A percentile compares a stretch with the other conserved stretches of the same genome.
phyloP scores from a whole-genome alignment of 1,140 invertebrate genomes.

The Subanguina moxae region DNA sequence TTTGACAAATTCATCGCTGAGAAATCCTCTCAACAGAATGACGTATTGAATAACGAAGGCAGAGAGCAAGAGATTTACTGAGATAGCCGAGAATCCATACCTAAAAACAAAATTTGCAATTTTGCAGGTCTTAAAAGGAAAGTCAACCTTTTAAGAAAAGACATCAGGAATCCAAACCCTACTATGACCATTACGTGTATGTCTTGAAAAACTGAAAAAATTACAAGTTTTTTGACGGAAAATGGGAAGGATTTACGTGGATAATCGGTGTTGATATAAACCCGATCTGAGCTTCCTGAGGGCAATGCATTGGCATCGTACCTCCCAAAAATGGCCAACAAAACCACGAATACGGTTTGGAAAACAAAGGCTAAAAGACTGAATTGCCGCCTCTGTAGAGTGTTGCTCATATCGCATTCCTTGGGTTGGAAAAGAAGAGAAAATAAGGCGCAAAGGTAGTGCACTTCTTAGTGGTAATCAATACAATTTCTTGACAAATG shows the following conservation, averaged over 20 bases:
- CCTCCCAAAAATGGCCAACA: slow-evolving; percentile 40
- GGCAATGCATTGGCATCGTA: slow-evolving; percentile 24
- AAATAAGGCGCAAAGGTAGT: too few relatives aligned
- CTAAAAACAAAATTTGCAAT: slow-evolving; percentile 57
- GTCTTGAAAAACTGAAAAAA: slow-evolving; percentile 55
- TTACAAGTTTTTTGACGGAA: background rate
- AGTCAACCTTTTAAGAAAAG: slow-evolving; percentile 40
- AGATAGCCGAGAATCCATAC: slow-evolving; percentile 83
- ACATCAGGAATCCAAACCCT: slow-evolving; percentile 47
- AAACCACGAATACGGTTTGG: slow-evolving; percentile 43
- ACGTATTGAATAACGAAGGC: slow-evolving; percentile 56
- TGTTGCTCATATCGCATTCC: background rate
- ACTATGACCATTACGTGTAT: slow-evolving; percentile 56
- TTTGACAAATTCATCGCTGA: slow-evolving; percentile 46
- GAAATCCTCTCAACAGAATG: slow-evolving; percentile 51
- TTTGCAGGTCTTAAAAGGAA: background rate
- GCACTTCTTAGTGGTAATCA: too few relatives aligned
- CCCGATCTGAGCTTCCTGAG: slow-evolving; percentile 35
- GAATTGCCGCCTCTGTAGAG: slow-evolving; percentile 43
- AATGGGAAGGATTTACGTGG: slow-evolving; percentile 15
- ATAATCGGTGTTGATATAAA: slow-evolving; percentile 40
- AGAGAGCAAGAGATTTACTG: slow-evolving; percentile 76
- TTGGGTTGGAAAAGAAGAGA: too few relatives aligned
- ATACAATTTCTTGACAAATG: too few relatives aligned
- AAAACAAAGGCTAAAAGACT: slow-evolving; percentile 46